Conservation (phyloP, 2,888 invertebrate species). For the Trissoscelio sp. region DNA sequence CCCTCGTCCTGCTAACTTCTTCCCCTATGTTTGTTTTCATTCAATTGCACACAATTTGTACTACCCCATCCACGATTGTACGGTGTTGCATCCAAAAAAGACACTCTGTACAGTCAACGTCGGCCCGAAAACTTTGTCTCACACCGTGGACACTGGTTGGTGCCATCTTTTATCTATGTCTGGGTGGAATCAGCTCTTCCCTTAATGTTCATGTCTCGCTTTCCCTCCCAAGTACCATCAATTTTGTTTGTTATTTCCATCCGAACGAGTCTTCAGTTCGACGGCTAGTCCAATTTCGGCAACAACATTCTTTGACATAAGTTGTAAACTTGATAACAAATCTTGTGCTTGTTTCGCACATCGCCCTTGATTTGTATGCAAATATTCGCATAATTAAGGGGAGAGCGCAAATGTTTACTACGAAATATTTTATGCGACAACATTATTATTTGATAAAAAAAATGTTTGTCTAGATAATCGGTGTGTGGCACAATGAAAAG, state of each 20-base stretch:
- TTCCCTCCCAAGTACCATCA: no score
- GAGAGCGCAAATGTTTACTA: not conserved
- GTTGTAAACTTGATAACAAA: no score
- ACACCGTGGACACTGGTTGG: slow-evolving; percentile 60
- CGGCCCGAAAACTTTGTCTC: slow-evolving; percentile 33
- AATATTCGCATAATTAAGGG: not conserved
- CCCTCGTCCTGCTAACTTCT: slow-evolving; percentile 60
- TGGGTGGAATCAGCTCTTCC: no score
- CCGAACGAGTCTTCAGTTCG: no score
- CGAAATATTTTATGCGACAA: not conserved
- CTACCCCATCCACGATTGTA: slow-evolving; percentile 46
- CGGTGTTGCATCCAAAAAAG: slow-evolving; percentile 54
- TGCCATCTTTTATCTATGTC: slow-evolving; percentile 40
- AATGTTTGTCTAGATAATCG: slow-evolving; percentile 36
- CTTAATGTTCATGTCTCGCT: no score
- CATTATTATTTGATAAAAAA: slow-evolving; percentile 13
- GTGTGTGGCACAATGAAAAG: not conserved
- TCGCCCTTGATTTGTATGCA: no score
- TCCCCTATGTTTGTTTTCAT: slow-evolving; percentile 63
- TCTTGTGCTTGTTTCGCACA: no score
- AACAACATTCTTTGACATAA: no score
- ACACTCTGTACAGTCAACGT: slow-evolving; percentile 34
- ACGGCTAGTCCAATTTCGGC: no score
- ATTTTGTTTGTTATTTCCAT: no score
- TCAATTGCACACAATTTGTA: slow-evolving; percentile 55